Base-by-base conservation (phyloP, 2,113 vertebrate species). In the Nannospalax galili region DNA sequence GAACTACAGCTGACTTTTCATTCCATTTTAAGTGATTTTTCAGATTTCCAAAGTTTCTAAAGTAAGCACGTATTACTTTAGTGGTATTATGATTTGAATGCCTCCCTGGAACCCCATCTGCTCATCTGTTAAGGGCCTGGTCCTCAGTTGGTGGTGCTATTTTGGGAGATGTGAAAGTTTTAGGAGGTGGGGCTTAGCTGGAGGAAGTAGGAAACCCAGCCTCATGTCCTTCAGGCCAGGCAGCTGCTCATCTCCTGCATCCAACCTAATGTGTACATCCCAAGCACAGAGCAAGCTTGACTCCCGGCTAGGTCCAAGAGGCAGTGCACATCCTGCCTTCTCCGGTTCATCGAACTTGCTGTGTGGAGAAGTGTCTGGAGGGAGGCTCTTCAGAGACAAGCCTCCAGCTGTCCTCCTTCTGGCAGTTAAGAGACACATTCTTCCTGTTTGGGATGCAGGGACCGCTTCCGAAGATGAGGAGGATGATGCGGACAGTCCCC, bases 1-100 rank as follows among this genome's bases (percentile, higher is more conserved):
- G 92, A 87, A 90, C 95, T 45, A 22, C 69, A 26, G 77, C 15
- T 96, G 64, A 62, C 58, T 93, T 92, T 90, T 93, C 56, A 78
- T 90, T 77, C 16, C 42, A 77, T 95, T 92, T 95, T 52, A 77
- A 93, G 84, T 72, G 4, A 86, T 11, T 45, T 45, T 62, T 28
- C 14, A 67, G 62, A 89, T 89, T 94, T 58, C 30, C 17, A 42
- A 91, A 81, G 69, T 72, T 81, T 26, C 70, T 80, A 37, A 82
- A 77, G 52, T 77, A 60, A 75, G 19, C n/a, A n/a, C 40, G 42
- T 1, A 19, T 78, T 86, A 77, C 64, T 35, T 65, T 45, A 69
- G 58, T 60, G 42, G 22, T 7, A 5, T 40, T 84, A 22, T 30
- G 40, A 40, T 84, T 67, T 84, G 82, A 84, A 67, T 12, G 7